Percentiles rank a stretch among this genome's conserved stretches.
These are phyloP conservation scores for Agrochola macilenta DNA, from an alignment of 2,888 invertebrate genomes.

Conservation along the genomic window DNA sequence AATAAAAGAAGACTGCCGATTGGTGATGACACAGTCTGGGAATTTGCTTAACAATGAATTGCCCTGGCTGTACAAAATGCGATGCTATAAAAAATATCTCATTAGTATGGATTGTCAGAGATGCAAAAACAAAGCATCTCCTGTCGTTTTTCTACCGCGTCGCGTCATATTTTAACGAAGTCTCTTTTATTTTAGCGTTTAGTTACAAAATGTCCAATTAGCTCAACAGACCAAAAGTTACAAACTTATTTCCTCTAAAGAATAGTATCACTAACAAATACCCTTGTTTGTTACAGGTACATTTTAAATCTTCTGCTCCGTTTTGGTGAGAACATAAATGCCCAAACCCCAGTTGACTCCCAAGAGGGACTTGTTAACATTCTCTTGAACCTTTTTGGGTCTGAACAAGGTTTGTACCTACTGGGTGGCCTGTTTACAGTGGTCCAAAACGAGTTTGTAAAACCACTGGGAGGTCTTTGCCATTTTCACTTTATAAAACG, in stretches of 20 bases:
- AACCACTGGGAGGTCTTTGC: background rate
- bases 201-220: background rate
- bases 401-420: slow-evolving; percentile 12
- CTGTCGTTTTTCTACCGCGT: background rate
- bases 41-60: no score
- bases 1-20: background rate
- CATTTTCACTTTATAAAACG: background rate
- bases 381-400: slow-evolving; percentile 7
- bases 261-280: slow-evolving; percentile 5
- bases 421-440: background rate
- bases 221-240: background rate
- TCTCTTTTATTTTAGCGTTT: background rate
- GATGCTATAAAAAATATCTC: no score
- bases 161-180: no score
- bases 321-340: slow-evolving; percentile 23
- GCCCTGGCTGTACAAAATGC: no score
- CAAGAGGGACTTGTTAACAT: slow-evolving; percentile 10
- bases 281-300: slow-evolving; percentile 50
- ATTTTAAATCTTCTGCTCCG: slow-evolving; percentile 4
- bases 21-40: background rate
- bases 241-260: no score
- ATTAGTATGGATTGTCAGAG: no score
- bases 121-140: no score
- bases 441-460: background rate
- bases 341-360: background rate